Base-by-base conservation (phyloP, 2,888 invertebrate species). In the Spodoptera littoralis region DNA sequence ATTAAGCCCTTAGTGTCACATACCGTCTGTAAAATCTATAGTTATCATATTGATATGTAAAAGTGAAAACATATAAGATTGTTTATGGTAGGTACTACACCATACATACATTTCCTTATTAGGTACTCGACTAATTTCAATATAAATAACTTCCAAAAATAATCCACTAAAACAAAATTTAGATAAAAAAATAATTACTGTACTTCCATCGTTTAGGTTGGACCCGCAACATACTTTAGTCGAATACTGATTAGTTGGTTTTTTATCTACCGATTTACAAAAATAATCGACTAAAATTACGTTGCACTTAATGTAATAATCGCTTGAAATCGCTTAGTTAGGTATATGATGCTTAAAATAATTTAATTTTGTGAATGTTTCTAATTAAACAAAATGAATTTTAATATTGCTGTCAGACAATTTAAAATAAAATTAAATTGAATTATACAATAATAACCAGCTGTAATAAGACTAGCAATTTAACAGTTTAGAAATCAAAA, bases 11-110 rank as follows among this genome's bases (percentile, higher is more conserved):
- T 36, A 6, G 36, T 36, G 36, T 6, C 5, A 36, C 36, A 36
- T 36, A 8, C 36, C 36, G 6, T 8, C 42, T 30, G 13, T 54
- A 61, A 56, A 52, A 4, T 47, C 55, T 74, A 71, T 71, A 71
- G 71, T 74, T 73, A 73, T 75, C 1, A 18, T 71, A 74, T 67
- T 71, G 71, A 73, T 73, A 73, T 73, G 73, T 73, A 51, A 45
- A 13, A 50, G 49, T 41, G 52, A 53, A 55, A 62, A 51, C 57
- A 53, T 60, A 27, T 9, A 36, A 36, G 5, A 36, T 36, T 8
- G 9, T 36, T 36, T 36, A 36, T 8, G 36, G 36, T 36, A 36
- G 36, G 36, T 36, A 36, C 36, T 36, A 36, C 36, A 1, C 1
- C 36, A 36, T 36, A 36, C 36, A 36, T 36, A 36, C 36, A 8